Evolutionary conservation across 1,140 invertebrate genomes (phyloP).

Genomic region (Lerema accius): DNA sequence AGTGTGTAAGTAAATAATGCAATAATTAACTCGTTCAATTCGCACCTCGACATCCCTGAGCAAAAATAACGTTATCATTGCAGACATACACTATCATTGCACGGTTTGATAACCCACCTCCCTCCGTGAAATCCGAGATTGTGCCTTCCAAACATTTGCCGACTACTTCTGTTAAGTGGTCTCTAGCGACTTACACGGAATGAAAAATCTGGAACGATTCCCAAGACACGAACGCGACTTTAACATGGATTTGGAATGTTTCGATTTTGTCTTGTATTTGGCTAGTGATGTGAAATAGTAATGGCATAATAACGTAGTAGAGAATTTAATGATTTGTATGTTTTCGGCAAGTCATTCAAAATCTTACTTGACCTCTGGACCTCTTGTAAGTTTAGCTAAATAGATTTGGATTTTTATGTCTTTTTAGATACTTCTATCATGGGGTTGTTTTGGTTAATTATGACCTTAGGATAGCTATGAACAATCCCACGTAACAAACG

Average conservation of each 20-base stretch:
- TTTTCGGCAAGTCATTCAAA: too few relatives aligned
- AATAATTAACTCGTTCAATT: conserved; percentile 11
- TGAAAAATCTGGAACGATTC: not conserved
- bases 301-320: too few relatives aligned
- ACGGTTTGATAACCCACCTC: conserved; percentile 51
- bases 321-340: too few relatives aligned
- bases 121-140: conserved; percentile 38
- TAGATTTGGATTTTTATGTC: too few relatives aligned
- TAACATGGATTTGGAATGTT: not conserved
- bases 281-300: too few relatives aligned
- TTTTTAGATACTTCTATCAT: too few relatives aligned
- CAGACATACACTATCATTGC: conserved; percentile 37
- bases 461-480: not conserved
- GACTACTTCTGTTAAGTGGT: not conserved
- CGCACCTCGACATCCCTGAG: not conserved
- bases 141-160: conserved; percentile 41
- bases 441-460: not conserved
- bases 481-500: not conserved
- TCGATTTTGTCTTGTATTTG: not conserved
- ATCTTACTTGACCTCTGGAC: too few relatives aligned
- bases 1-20: conserved; percentile 14
- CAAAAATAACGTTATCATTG: conserved; percentile 21
- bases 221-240: not conserved
- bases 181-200: not conserved
- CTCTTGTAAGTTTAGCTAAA: too few relatives aligned